Percentiles rank a stretch among this genome's conserved stretches.
Evolutionary conservation across 1,140 invertebrate genomes (phyloP).

Genomic region (Lethocerus indicus): DNA sequence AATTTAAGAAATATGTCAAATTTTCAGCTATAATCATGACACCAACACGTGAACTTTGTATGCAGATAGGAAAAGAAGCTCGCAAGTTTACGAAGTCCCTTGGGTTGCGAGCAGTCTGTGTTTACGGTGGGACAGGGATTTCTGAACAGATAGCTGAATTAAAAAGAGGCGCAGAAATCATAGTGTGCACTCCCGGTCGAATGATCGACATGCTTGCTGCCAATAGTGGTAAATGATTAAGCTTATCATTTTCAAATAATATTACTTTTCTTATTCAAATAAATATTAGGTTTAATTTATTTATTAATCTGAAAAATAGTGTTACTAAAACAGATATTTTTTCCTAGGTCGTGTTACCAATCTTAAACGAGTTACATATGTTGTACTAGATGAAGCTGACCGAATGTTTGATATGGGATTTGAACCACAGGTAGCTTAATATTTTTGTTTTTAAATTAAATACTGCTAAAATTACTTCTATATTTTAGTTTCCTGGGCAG

Average conservation of each 20-base stretch:
- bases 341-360: constrained; percentile 75
- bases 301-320: neutral
- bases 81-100: constrained; percentile 88
- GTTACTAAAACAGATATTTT: neutral
- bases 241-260: neutral
- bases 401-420: constrained; percentile 99
- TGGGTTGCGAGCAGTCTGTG: constrained; percentile 77
- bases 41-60: constrained; percentile 93
- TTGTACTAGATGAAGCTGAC: constrained; percentile 97
- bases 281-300: neutral
- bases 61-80: constrained; percentile 97
- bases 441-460: neutral
- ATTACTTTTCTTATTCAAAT: neutral
- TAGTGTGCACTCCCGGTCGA: constrained; percentile 95
- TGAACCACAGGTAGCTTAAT: constrained; percentile 80
- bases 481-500: neutral
- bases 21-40: constrained; percentile 79
- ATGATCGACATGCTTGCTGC: constrained; percentile 99
- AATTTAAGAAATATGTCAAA: neutral
- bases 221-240: constrained; percentile 57
- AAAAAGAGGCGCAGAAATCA: constrained; percentile 94
- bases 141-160: constrained; percentile 96
- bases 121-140: constrained; percentile 96
- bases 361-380: constrained; percentile 83
- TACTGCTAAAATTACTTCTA: constrained; percentile 1